A percentile compares a stretch with the other conserved stretches of the same genome.
Evolutionary conservation across 2,888 invertebrate species (phyloP).

Genomic region (Chrysolina americana): DNA sequence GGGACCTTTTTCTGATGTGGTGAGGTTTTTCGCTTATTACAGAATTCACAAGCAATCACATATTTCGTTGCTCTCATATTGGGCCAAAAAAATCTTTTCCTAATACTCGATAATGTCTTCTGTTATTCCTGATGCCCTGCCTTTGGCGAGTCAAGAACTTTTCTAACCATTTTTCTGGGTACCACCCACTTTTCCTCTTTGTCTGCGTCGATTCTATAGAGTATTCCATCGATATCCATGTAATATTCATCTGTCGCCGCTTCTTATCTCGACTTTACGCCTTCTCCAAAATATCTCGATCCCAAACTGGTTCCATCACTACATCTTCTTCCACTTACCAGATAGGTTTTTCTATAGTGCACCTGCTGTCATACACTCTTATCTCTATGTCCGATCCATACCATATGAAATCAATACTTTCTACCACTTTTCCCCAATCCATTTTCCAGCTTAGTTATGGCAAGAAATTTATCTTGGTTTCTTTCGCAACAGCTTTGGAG

Average conservation of each 20-base stretch:
- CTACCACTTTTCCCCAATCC: too few relatives aligned
- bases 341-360: too few relatives aligned
- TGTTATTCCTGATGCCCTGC: constrained; percentile 53
- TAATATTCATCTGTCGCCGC: constrained; percentile 15
- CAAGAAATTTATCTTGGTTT: too few relatives aligned
- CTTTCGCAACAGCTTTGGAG: too few relatives aligned
- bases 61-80: constrained; percentile 50
- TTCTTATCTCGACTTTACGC: background rate
- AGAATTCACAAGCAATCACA: too few relatives aligned
- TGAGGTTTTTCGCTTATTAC: too few relatives aligned
- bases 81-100: constrained; percentile 53
- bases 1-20: too few relatives aligned
- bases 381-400: too few relatives aligned
- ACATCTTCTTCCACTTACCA: constrained; percentile 23
- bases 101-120: constrained; percentile 52
- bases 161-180: constrained; percentile 16
- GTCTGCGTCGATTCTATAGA: background rate
- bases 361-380: too few relatives aligned
- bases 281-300: too few relatives aligned
- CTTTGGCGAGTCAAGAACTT: constrained; percentile 34
- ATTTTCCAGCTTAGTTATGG: too few relatives aligned
- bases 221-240: constrained; percentile 24
- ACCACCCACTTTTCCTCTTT: constrained; percentile 33
- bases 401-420: too few relatives aligned
- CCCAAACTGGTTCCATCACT: background rate